A percentile compares a stretch with the other conserved stretches of the same genome.
Evolutionary conservation across 2,888 invertebrate genomes (phyloP).

Genomic region (Mycalesis mineus): DNA sequence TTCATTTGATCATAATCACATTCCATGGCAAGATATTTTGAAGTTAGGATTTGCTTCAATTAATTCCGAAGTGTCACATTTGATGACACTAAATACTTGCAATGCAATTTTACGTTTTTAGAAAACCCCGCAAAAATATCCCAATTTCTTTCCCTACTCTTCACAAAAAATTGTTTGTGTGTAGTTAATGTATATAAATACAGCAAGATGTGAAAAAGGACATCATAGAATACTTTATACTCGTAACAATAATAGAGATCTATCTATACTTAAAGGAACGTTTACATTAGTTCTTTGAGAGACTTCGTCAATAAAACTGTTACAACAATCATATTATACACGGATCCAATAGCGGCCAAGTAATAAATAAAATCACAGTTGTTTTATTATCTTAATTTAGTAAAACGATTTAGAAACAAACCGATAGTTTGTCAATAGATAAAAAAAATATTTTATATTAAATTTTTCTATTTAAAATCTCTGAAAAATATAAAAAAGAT

Average conservation of each 20-base stretch:
- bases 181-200: not conserved
- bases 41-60: no score
- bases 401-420: constrained; percentile 50
- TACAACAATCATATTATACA: constrained; percentile 23
- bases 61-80: no score
- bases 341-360: constrained; percentile 53
- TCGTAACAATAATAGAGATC: constrained; percentile 72
- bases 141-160: no score
- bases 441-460: constrained; percentile 45
- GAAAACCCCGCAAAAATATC: no score
- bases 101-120: no score
- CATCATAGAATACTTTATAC: constrained; percentile 39
- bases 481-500: constrained; percentile 47
- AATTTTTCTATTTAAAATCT: constrained; percentile 53
- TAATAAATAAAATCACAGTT: constrained; percentile 77
- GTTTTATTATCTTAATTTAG: constrained; percentile 61
- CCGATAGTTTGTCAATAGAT: constrained; percentile 27
- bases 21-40: not conserved
- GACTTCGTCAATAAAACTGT: constrained; percentile 36
- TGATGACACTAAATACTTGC: no score
- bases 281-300: constrained; percentile 68
- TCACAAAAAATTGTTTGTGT: not conserved
- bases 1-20: not conserved
- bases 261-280: constrained; percentile 76
- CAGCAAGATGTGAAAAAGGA: constrained; percentile 10